These are phyloP conservation scores for Margaritifera margaritifera DNA, from an alignment of 2,888 invertebrate genomes.

Conservation along the genomic window DNA sequence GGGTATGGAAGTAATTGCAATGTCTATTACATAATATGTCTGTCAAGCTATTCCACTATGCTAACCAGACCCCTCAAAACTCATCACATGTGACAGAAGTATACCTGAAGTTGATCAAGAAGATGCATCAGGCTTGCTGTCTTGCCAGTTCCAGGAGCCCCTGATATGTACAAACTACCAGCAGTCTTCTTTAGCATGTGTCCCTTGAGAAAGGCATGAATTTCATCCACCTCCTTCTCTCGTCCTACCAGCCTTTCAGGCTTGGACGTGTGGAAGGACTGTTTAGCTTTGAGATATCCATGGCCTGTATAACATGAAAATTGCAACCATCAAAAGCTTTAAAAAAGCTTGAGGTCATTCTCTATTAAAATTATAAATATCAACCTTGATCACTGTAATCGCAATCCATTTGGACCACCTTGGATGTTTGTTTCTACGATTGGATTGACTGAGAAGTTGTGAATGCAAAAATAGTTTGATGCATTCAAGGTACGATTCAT, in stretches of 20 bases:
- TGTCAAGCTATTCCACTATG: too few relatives aligned
- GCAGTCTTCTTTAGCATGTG: conserved; percentile 81
- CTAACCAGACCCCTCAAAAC: neutral
- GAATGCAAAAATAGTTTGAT: too few relatives aligned
- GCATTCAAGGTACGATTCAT: too few relatives aligned
- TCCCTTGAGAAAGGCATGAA: conserved; percentile 81
- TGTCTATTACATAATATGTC: too few relatives aligned
- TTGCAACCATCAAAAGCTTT: too few relatives aligned
- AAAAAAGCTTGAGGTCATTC: too few relatives aligned
- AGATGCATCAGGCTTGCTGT: conserved; percentile 89
- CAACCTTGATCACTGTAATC: too few relatives aligned
- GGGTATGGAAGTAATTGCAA: too few relatives aligned
- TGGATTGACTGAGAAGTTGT: too few relatives aligned
- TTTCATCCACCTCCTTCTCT: conserved; percentile 82
- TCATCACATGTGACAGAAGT: neutral
- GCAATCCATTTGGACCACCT: too few relatives aligned
- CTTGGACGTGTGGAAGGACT: conserved; percentile 75
- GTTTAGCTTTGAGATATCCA: conserved; percentile 71
- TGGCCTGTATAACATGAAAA: conserved; percentile 38
- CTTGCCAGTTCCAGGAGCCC: conserved; percentile 98
- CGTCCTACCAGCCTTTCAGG: conserved; percentile 79
- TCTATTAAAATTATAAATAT: too few relatives aligned
- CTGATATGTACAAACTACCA: conserved; percentile 93
- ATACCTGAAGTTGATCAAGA: conserved; percentile 80
- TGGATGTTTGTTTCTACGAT: too few relatives aligned